A percentile compares a stretch with the other conserved stretches of the same genome.
These are phyloP conservation scores for Trachelus stipa DNA, from an alignment of 2,888 invertebrate species.

Conservation along the genomic window DNA sequence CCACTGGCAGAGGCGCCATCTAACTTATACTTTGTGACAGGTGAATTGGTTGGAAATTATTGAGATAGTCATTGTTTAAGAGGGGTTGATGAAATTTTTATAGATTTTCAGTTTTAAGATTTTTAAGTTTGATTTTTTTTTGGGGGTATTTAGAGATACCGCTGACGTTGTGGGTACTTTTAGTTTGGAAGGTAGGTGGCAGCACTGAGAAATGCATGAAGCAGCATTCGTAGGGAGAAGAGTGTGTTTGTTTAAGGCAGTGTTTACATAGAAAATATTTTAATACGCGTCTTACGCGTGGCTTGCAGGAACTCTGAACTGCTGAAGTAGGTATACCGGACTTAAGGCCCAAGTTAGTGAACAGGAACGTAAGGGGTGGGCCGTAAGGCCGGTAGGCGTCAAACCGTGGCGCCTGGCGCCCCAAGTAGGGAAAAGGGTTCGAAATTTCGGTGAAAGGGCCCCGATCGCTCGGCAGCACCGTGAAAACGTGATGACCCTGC, in stretches of 20 bases:
- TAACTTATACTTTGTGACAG: not conserved
- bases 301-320: not conserved
- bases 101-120: not conserved
- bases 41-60: not conserved
- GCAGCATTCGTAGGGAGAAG: not conserved
- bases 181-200: not conserved
- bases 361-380: not conserved
- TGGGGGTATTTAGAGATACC: not conserved
- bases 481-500: slow-evolving; percentile 40
- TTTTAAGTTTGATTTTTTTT: not conserved
- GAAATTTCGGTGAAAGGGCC: slow-evolving; percentile 33
- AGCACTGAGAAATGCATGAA: not conserved
- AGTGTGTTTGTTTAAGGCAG: not conserved
- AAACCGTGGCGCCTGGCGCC: slow-evolving; percentile 60
- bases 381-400: slow-evolving; percentile 50
- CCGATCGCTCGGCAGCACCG: slow-evolving; percentile 25
- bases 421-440: slow-evolving; percentile 39
- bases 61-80: not conserved
- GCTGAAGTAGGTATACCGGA: not conserved
- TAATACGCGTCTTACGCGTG: not conserved
- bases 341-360: not conserved
- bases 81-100: not conserved
- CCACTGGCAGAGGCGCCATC: not conserved
- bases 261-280: slow-evolving; percentile 5
- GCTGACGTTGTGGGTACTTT: not conserved